Evolutionary conservation across 2,113 vertebrate species (phyloP), one percentile per base, ranked within the genome.

Genomic region (Calidris pygmaea): DNA sequence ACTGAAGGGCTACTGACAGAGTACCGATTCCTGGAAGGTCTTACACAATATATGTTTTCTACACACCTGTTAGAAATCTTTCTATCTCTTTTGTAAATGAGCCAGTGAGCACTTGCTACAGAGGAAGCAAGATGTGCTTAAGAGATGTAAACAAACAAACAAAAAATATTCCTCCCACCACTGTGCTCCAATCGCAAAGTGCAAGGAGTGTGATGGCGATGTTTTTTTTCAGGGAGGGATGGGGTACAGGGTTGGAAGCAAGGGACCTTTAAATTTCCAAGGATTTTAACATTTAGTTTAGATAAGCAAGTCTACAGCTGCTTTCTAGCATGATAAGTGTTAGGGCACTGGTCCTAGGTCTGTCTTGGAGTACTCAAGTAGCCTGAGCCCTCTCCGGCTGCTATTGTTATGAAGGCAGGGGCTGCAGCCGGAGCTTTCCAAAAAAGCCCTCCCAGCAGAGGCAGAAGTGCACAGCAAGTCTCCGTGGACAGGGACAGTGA

Each of bases 51-150:
- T 7, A 12, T 55, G 5, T 26, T 75, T 87, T 24, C 18, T 74
- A 23, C n/a, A 67, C 7, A 10, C 22, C 6, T 5, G 66, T 67
- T 9, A 58, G n/a, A 84, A 81, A 50, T 58, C 3, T 48, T 5
- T 66, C 12, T 63, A 1, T 43, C 7, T 70, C 35, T 79, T 20
- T 37, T 56, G 4, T 60, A 73, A 59, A 71, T 26, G 12, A 79
- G 4, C 4, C 5, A 12, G 13, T 1, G 5, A 68, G 4, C 2
- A n/a, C 12, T 72, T 81, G 12, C 20, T 68, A 21, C 1, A 0
- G 37, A 87, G 19, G 12, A 82, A 59, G 27, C 3, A 75, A 59
- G 34, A 52, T 21, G 8, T 58, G 55, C 39, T 48, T 34, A 59
- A 35, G 19, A 68, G 37, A 32, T 43, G 27, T 72, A 66, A 81